Percentiles rank a stretch among this genome's conserved stretches.
These are phyloP conservation scores for Cotesia chilonis DNA, from an alignment of 1,140 invertebrate species.

Conservation along the genomic window DNA sequence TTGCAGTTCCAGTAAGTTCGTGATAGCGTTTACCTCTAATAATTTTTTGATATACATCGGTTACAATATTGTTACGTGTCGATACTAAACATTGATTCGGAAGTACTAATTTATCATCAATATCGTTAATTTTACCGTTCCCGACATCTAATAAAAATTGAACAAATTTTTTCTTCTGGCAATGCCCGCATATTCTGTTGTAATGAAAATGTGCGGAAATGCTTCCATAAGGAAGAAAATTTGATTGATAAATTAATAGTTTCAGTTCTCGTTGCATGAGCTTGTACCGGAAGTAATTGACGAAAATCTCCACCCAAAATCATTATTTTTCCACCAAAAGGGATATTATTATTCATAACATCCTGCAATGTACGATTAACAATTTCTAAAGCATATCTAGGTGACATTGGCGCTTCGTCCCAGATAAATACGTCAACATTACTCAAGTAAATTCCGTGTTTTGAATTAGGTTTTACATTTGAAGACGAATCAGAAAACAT, in stretches of 20 bases:
- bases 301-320: constrained; percentile 41
- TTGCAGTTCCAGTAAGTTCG: constrained; percentile 32
- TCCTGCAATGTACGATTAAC: constrained; percentile 41
- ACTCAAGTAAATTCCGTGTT: no score
- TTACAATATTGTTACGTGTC: constrained; percentile 6
- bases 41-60: constrained; percentile 22
- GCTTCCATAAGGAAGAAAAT: constrained; percentile 31
- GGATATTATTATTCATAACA: constrained; percentile 37
- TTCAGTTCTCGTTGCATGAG: constrained; percentile 28
- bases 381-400: constrained; percentile 30
- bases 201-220: constrained; percentile 32
- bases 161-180: constrained; percentile 30
- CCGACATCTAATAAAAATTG: constrained; percentile 38
- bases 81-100: constrained; percentile 23
- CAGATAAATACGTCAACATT: no score
- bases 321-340: constrained; percentile 42
- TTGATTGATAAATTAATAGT: constrained; percentile 37
- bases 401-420: constrained; percentile 46
- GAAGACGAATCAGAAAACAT: no score
- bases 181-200: constrained; percentile 31
- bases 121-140: constrained; percentile 27
- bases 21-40: constrained; percentile 27
- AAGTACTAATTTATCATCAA: constrained; percentile 25
- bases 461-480: no score
- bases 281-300: constrained; percentile 19